Conservation (phyloP, 2,797 vertebrate genomes). For the Clarias fuscus region DNA sequence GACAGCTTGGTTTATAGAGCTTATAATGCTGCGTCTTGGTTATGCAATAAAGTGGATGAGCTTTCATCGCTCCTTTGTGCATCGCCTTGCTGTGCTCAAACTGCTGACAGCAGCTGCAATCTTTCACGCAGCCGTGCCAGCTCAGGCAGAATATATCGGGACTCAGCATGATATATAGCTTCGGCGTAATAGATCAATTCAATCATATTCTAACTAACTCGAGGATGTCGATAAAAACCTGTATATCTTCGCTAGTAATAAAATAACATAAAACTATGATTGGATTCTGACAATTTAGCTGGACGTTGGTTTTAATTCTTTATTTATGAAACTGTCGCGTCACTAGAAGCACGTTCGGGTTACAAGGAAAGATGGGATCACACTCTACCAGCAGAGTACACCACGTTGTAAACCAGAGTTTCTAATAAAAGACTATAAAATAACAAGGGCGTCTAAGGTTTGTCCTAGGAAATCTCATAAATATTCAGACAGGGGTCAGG, state of each 20-base stretch:
- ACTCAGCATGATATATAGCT: slow-evolving; percentile 32
- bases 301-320: not conserved
- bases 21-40: slow-evolving; percentile 14
- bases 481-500: slow-evolving; percentile 13
- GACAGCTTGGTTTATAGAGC: slow-evolving; percentile 17
- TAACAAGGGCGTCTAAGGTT: not conserved
- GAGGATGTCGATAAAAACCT: not conserved
- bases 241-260: not conserved
- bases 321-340: slow-evolving; percentile 35
- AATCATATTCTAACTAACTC: slow-evolving; percentile 12
- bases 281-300: not conserved
- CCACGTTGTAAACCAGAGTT: slow-evolving; percentile 16
- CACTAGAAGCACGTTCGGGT: slow-evolving; percentile 27
- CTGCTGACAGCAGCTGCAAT: slow-evolving; percentile 43
- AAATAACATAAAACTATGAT: not conserved
- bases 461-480: not conserved
- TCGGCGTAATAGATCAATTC: slow-evolving; percentile 12
- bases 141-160: slow-evolving; percentile 19
- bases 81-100: slow-evolving; percentile 24
- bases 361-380: slow-evolving; percentile 19
- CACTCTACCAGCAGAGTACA: slow-evolving; percentile 5
- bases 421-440: slow-evolving; percentile 24
- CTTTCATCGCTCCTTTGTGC: slow-evolving; percentile 38
- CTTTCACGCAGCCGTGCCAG: slow-evolving; percentile 28
- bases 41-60: slow-evolving; percentile 41